A percentile compares a stretch with the other conserved stretches of the same genome.
Evolutionary conservation across 2,113 vertebrate species (phyloP).

Genomic region (Prunella himalayana): DNA sequence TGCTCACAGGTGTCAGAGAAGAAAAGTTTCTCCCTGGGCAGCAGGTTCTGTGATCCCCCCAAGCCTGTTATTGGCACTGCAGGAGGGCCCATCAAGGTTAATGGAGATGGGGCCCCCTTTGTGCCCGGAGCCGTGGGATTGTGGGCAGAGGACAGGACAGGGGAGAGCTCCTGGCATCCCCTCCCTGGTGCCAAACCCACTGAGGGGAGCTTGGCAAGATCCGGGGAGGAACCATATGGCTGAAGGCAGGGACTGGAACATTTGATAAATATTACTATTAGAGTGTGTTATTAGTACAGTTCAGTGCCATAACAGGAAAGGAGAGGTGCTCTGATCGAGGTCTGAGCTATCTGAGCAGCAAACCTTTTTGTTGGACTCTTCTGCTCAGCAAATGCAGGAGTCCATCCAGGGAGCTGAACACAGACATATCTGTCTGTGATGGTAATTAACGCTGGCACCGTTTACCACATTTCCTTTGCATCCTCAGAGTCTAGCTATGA

Average conservation of each 20-base stretch:
- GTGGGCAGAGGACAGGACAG: background rate
- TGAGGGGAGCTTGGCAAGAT: background rate
- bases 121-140: fast-evolving
- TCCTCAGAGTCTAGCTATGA: background rate
- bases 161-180: background rate
- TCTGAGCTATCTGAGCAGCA: background rate
- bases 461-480: background rate
- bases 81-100: conserved; percentile 24
- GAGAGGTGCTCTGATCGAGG: background rate
- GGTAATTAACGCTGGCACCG: conserved; percentile 4
- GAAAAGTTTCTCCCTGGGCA: conserved; percentile 30
- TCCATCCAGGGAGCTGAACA: background rate
- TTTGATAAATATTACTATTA: conserved; percentile 21
- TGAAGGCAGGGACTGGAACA: background rate
- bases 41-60: background rate
- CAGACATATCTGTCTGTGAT: background rate
- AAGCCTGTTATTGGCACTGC: background rate
- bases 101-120: background rate
- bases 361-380: background rate
- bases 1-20: conserved; percentile 41
- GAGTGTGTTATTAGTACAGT: background rate
- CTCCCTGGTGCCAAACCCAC: background rate
- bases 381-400: background rate
- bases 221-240: background rate
- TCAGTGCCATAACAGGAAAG: background rate